These are phyloP conservation scores for Luperina testacea DNA, from an alignment of 2,888 invertebrate species.

Conservation along the genomic window DNA sequence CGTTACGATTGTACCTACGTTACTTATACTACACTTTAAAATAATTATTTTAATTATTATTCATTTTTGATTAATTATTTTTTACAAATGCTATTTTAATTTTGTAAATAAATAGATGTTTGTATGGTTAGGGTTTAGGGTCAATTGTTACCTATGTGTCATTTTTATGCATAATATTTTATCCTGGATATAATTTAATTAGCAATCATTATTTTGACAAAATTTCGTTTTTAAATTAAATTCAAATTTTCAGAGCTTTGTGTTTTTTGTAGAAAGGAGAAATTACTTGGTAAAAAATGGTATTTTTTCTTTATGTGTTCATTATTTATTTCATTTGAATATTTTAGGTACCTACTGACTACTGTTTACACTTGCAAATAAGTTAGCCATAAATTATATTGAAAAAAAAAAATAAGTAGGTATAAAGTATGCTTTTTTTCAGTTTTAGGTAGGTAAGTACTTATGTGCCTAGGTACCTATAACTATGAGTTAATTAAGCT, in stretches of 20 bases:
- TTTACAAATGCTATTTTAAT: neutral
- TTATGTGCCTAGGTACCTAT: neutral
- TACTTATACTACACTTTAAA: conserved; percentile 53
- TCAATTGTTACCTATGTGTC: neutral
- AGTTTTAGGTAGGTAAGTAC: neutral
- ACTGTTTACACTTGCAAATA: neutral
- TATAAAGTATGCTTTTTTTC: neutral
- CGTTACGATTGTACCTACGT: conserved; percentile 72
- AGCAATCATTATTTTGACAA: neutral
- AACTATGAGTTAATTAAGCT: neutral
- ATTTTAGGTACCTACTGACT: neutral
- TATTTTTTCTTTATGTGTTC: neutral
- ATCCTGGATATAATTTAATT: neutral
- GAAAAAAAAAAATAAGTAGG: neutral
- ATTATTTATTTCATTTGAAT: no score
- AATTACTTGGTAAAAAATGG: no score
- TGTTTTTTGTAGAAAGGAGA: neutral
- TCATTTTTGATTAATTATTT: conserved; percentile 11
- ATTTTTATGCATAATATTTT: neutral
- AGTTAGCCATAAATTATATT: neutral
- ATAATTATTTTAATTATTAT: conserved; percentile 53
- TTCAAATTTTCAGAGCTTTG: neutral
- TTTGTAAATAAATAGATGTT: neutral
- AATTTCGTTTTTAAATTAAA: neutral
- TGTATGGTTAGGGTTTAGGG: neutral